phyloP scores from a whole-genome alignment of 2,113 vertebrate species.

The Charina bottae region DNA sequence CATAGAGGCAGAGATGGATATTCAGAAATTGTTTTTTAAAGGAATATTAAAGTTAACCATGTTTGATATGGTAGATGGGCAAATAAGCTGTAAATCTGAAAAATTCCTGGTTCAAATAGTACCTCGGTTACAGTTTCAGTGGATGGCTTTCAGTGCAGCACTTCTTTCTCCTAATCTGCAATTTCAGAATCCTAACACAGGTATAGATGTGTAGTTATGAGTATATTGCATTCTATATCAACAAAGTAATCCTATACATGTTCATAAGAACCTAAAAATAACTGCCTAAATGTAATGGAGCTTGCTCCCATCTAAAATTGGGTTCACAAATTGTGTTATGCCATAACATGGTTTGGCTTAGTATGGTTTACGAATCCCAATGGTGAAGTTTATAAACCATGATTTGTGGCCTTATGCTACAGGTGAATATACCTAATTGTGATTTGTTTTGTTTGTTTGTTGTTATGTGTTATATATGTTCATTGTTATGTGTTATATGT shows the following conservation, averaged over 20 bases:
- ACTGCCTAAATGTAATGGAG: neutral
- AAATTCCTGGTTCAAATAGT: neutral
- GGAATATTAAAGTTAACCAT: neutral
- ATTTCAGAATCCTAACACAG: neutral
- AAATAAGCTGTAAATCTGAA: neutral
- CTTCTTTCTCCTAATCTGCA: slow-evolving; percentile 42
- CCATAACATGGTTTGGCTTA: neutral
- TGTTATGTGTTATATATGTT: too few relatives aligned
- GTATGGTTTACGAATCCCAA: neutral
- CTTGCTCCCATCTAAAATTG: neutral
- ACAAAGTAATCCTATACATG: neutral
- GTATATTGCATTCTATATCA: neutral
- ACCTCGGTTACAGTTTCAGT: neutral
- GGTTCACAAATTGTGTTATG: neutral
- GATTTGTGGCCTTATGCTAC: neutral
- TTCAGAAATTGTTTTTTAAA: neutral
- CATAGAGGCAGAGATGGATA: neutral
- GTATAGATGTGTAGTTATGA: neutral
- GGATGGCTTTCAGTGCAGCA: slow-evolving; percentile 36
- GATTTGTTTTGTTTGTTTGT: too few relatives aligned
- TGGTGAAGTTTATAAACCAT: neutral
- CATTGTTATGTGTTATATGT: too few relatives aligned
- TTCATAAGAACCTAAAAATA: neutral
- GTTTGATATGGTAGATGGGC: neutral
- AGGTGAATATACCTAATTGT: neutral